phyloP scores from a whole-genome alignment of 1,140 invertebrate species.

The Drosophila pandora region DNA sequence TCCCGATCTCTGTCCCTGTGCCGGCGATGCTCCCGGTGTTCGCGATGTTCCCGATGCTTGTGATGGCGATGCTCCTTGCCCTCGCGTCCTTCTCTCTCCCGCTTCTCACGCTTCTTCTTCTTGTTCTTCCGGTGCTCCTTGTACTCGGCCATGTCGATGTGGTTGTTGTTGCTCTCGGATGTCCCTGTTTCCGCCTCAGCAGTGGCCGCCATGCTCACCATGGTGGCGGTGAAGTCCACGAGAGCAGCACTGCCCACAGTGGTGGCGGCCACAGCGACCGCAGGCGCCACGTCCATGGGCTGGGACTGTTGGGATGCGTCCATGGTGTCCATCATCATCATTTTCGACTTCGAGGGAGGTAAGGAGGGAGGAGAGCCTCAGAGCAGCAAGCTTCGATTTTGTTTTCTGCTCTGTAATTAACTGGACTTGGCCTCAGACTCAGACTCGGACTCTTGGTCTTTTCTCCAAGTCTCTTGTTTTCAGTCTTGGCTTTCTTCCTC shows the following conservation, averaged over 20 bases:
- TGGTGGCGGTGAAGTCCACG: constrained; percentile 68
- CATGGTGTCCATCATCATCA: constrained; percentile 83
- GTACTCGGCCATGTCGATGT: constrained; percentile 78
- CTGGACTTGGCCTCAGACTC: constrained; percentile 57
- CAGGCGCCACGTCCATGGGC: constrained; percentile 74
- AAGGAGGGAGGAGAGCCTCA: constrained; percentile 18
- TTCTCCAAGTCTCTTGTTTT: constrained; percentile 27
- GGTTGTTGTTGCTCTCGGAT: constrained; percentile 73
- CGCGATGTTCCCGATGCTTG: constrained; percentile 51
- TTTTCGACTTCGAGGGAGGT: constrained; percentile 43
- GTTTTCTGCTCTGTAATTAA: constrained; percentile 74
- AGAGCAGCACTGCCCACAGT: constrained; percentile 42
- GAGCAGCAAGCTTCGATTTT: constrained; percentile 50
- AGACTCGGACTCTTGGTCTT: constrained; percentile 14
- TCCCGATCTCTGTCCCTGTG: constrained; percentile 64
- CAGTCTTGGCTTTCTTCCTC: constrained; percentile 33
- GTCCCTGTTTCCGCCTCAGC: constrained; percentile 39
- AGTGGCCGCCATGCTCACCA: constrained; percentile 72
- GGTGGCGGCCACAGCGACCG: constrained; percentile 66
- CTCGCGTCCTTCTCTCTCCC: constrained; percentile 73
- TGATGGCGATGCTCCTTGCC: constrained; percentile 77
- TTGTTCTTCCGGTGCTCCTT: constrained; percentile 82
- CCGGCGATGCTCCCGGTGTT: constrained; percentile 69
- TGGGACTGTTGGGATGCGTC: constrained; percentile 49
- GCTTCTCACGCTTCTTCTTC: constrained; percentile 82